phyloP scores from a whole-genome alignment of 2,888 invertebrate species.

The Diadegma fenestrale region DNA sequence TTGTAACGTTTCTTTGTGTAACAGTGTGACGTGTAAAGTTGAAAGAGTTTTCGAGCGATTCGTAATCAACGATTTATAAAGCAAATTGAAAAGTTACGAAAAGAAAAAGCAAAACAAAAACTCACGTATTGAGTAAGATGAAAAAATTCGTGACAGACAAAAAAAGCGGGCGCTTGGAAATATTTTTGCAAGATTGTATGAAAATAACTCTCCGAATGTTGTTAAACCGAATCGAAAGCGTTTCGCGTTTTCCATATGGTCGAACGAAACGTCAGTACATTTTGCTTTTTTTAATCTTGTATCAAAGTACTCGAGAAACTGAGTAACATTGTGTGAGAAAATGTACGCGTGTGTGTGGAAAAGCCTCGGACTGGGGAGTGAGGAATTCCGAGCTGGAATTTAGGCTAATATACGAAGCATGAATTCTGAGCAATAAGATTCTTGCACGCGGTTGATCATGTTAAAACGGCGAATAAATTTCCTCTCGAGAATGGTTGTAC shows the following conservation, averaged over 20 bases:
- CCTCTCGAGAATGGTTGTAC: background rate
- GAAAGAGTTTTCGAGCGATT: background rate
- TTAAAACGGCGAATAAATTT: constrained; percentile 1
- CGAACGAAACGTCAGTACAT: background rate
- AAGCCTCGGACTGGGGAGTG: constrained; percentile 21
- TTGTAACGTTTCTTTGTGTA: background rate
- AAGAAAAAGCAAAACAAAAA: background rate
- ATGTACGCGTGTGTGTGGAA: background rate
- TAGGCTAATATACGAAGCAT: constrained; percentile 72
- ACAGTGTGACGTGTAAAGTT: background rate
- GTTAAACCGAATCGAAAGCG: background rate
- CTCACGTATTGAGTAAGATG: background rate
- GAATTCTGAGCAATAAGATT: constrained; percentile 58
- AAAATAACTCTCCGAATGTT: background rate
- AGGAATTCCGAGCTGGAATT: constrained; percentile 68
- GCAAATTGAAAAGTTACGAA: background rate
- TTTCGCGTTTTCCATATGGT: constrained; percentile 10
- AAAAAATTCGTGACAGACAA: background rate
- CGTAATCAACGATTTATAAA: background rate
- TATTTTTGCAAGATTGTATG: background rate
- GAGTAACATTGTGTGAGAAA: background rate
- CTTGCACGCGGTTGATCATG: constrained; percentile 21
- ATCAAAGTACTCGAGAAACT: constrained; percentile 1
- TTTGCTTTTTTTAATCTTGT: background rate
- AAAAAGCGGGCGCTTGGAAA: background rate